Percentiles rank a stretch among this genome's conserved stretches.
phyloP scores from a whole-genome alignment of 2,113 vertebrate genomes.

The Grammomys surdaster region DNA sequence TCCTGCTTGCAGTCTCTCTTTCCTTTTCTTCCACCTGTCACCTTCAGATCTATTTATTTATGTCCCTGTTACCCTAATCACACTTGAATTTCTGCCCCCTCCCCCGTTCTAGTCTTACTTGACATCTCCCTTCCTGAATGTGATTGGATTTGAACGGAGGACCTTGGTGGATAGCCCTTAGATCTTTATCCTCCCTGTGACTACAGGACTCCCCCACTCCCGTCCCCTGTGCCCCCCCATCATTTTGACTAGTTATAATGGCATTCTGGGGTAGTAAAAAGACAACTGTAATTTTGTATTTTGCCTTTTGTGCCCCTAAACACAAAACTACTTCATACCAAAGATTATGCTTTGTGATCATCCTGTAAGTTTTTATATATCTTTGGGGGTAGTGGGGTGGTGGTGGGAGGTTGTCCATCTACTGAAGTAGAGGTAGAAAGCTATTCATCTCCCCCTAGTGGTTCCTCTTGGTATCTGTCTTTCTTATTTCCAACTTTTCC shows the following conservation, averaged over 20 bases:
- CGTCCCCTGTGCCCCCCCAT: not conserved
- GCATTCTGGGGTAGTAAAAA: slow-evolving; percentile 24
- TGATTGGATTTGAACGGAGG: slow-evolving; percentile 41
- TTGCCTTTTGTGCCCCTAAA: slow-evolving; percentile 31
- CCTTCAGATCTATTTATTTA: slow-evolving; percentile 4
- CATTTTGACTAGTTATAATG: slow-evolving; percentile 33
- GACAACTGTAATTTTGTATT: not conserved
- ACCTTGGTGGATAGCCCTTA: not conserved
- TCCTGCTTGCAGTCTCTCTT: not conserved
- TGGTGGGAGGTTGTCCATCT: not conserved
- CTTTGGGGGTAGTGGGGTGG: not conserved
- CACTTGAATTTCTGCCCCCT: slow-evolving; percentile 9
- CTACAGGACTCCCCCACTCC: not conserved
- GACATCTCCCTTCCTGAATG: not conserved
- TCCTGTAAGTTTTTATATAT: slow-evolving; percentile 7
- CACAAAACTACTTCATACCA: not conserved
- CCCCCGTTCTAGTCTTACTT: not conserved
- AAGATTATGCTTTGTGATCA: not conserved
- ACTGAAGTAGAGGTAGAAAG: slow-evolving; percentile 38
- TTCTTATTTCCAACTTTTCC: slow-evolving; percentile 7
- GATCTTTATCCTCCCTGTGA: not conserved
- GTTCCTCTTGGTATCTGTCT: slow-evolving; percentile 31
- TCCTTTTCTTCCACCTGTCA: not conserved
- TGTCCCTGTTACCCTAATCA: not conserved
- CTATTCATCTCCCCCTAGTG: slow-evolving; percentile 75